phyloP scores from a whole-genome alignment of 2,113 vertebrate genomes.

The Ammodytes dubius region DNA sequence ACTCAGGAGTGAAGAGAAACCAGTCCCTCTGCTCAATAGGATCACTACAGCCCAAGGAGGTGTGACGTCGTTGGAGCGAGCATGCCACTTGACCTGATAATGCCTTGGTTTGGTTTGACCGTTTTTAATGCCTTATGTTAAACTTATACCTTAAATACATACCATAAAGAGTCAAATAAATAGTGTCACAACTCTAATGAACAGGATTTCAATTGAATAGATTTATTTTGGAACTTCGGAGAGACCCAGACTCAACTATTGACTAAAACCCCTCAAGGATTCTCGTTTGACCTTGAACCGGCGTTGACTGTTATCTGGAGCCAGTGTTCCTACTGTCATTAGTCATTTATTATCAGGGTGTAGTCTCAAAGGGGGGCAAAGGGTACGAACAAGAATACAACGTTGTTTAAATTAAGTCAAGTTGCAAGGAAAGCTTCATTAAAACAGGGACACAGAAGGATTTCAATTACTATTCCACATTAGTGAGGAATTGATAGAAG shows the following conservation, averaged over 20 bases:
- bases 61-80: not conserved
- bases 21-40: not conserved
- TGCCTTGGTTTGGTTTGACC: too few species aligned
- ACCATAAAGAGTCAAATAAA: too few species aligned
- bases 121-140: too few species aligned
- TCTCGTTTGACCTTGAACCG: not conserved
- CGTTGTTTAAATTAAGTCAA: not conserved
- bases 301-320: not conserved
- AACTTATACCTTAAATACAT: too few species aligned
- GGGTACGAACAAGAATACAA: not conserved
- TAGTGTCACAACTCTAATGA: too few species aligned
- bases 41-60: not conserved
- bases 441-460: not conserved
- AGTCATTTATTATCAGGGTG: conserved; percentile 14
- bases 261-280: not conserved
- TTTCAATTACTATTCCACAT: not conserved
- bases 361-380: not conserved
- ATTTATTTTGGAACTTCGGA: not conserved
- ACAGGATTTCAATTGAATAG: too few species aligned
- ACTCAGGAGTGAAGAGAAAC: too few species aligned
- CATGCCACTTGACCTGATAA: not conserved
- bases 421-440: too few species aligned
- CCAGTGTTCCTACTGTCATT: not conserved
- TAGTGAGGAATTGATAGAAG: not conserved
- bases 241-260: not conserved